Conservation (phyloP, 2,113 vertebrate genomes). For the Anhinga anhinga region DNA sequence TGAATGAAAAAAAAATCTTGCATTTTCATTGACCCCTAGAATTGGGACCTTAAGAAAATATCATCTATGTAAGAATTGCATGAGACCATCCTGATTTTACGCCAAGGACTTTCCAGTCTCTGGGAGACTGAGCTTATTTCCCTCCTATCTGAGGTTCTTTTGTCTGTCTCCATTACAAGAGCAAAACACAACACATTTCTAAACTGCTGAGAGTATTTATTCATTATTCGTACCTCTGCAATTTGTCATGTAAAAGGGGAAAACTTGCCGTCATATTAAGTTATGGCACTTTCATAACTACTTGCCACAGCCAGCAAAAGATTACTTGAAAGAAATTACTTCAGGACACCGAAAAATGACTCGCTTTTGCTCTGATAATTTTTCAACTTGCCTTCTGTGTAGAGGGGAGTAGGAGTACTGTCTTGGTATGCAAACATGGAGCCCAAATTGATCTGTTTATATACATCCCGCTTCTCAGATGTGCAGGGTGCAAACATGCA, state of each 20-base stretch:
- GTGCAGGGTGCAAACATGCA: constrained; percentile 70
- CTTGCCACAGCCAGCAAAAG: not conserved
- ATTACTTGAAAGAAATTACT: not conserved
- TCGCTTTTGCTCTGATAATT: not conserved
- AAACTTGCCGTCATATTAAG: not conserved
- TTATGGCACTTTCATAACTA: not conserved
- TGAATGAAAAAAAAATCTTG: not conserved
- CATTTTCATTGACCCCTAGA: not conserved
- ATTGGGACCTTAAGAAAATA: not conserved
- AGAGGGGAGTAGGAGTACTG: not conserved
- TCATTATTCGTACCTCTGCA: not conserved
- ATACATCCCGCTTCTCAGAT: not conserved
- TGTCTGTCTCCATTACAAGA: not conserved
- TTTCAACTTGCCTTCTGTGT: not conserved
- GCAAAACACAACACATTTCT: not conserved
- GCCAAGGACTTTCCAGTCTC: not conserved
- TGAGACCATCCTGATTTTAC: not conserved
- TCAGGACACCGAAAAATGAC: not conserved
- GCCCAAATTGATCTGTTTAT: not conserved
- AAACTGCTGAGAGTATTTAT: not conserved
- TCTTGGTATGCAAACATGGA: not conserved
- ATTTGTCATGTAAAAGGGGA: not conserved
- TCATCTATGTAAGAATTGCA: not conserved
- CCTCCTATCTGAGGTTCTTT: not conserved
- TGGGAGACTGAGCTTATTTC: not conserved